These are phyloP conservation scores for Cydia fagiglandana DNA, from an alignment of 1,140 invertebrate species.

Conservation along the genomic window DNA sequence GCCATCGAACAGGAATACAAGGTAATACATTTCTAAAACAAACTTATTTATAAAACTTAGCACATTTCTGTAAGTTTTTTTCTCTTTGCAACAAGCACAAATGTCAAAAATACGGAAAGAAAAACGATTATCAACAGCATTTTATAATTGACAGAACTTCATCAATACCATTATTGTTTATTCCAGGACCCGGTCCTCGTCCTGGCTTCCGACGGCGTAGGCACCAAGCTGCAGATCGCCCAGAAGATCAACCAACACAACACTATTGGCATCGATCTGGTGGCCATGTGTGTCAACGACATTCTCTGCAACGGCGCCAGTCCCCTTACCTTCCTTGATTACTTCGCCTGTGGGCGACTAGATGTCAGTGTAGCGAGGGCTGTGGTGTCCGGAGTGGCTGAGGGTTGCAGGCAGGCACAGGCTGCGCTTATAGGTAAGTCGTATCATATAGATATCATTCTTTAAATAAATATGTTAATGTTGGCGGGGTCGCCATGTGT, in stretches of 20 bases:
- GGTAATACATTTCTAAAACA: constrained; percentile 49
- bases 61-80: no score
- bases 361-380: constrained; percentile 83
- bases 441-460: constrained; percentile 55
- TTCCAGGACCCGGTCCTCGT: constrained; percentile 92
- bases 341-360: constrained; percentile 92
- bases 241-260: constrained; percentile 87
- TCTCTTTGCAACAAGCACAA: no score
- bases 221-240: constrained; percentile 97
- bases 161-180: background rate
- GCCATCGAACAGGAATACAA: constrained; percentile 72
- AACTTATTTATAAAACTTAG: no score
- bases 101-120: no score
- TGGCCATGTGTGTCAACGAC: constrained; percentile 99
- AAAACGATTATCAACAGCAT: no score
- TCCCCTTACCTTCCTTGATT: constrained; percentile 96
- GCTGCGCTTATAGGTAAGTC: constrained; percentile 91
- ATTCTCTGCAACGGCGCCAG: constrained; percentile 97
- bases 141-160: no score
- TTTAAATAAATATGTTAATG: no score
- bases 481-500: constrained; percentile 89
- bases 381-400: constrained; percentile 90
- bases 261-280: constrained; percentile 95
- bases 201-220: constrained; percentile 97
- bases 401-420: constrained; percentile 90